Conservation (phyloP, 2,888 invertebrate species). For the Axea sp. region DNA sequence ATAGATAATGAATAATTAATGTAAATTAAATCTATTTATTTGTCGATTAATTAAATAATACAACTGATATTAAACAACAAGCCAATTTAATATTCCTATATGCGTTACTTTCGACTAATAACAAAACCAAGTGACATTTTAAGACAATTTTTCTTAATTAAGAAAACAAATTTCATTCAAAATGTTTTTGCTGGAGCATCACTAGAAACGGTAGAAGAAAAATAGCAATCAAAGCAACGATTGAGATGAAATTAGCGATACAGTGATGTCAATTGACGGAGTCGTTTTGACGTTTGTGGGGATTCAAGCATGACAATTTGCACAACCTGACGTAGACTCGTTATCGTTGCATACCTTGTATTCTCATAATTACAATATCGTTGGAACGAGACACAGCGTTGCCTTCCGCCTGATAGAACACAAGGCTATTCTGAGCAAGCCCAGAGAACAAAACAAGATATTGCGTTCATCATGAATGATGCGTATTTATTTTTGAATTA, state of each 20-base stretch:
- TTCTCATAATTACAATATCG: conserved; percentile 54
- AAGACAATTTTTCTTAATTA: no score
- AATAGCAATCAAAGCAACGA: conserved; percentile 1
- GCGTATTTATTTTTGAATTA: no score
- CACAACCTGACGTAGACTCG: conserved; percentile 50
- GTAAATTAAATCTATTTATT: no score
- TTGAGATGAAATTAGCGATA: conserved; percentile 24
- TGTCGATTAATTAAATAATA: no score
- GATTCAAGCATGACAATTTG: conserved; percentile 47
- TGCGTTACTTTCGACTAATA: no score
- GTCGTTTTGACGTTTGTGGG: conserved; percentile 42
- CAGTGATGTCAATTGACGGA: conserved; percentile 26
- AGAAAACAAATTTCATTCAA: no score
- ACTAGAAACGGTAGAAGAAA: neutral
- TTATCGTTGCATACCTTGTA: conserved; percentile 48
- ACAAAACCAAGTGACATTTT: no score
- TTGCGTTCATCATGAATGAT: conserved; percentile 19
- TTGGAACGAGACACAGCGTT: conserved; percentile 42
- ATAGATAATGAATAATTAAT: no score
- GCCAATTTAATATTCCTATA: no score
- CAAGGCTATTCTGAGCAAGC: conserved; percentile 35
- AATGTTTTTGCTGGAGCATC: neutral
- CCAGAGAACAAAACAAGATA: conserved; percentile 36
- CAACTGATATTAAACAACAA: no score
- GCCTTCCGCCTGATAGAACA: conserved; percentile 55